Conservation (phyloP, 53 echinoderm and acorn worm species). For the Antedon mediterranea region DNA sequence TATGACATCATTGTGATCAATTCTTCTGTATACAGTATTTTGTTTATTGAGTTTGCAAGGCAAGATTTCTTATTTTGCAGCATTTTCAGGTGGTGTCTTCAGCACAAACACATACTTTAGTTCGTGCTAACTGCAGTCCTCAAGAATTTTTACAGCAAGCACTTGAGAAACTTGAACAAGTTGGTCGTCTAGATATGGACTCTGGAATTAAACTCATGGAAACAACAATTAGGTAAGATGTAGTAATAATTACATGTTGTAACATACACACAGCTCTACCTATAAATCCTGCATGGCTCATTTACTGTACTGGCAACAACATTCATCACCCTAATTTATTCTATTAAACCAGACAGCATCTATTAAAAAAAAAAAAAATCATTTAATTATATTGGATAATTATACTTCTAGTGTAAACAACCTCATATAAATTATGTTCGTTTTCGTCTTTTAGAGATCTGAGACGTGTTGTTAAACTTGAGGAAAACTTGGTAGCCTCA, state of each 20-base stretch:
- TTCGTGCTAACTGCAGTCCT: slow-evolving; percentile 10
- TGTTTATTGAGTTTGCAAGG: too few relatives aligned
- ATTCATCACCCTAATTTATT: too few relatives aligned
- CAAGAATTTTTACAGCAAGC: slow-evolving; percentile 32
- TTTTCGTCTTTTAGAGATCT: slow-evolving; percentile 47
- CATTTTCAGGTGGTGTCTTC: neutral
- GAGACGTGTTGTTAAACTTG: slow-evolving; percentile 51
- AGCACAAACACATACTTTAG: neutral
- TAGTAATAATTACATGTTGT: neutral
- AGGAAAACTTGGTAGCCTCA: slow-evolving; percentile 53
- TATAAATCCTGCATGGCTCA: too few relatives aligned
- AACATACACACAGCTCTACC: too few relatives aligned
- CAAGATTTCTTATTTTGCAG: too few relatives aligned
- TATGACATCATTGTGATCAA: neutral
- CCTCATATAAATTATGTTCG: too few relatives aligned
- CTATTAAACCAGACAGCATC: too few relatives aligned
- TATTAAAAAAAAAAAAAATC: too few relatives aligned
- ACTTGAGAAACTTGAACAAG: slow-evolving; percentile 57
- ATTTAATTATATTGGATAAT: too few relatives aligned
- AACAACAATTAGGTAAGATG: slow-evolving; percentile 54
- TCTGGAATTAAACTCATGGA: slow-evolving; percentile 64
- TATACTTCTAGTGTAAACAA: too few relatives aligned
- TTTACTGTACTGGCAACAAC: too few relatives aligned
- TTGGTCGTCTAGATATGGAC: slow-evolving; percentile 33
- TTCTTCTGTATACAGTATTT: neutral